Evolutionary conservation across 2,888 invertebrate species (phyloP).

Genomic region (Synergus japonicus): DNA sequence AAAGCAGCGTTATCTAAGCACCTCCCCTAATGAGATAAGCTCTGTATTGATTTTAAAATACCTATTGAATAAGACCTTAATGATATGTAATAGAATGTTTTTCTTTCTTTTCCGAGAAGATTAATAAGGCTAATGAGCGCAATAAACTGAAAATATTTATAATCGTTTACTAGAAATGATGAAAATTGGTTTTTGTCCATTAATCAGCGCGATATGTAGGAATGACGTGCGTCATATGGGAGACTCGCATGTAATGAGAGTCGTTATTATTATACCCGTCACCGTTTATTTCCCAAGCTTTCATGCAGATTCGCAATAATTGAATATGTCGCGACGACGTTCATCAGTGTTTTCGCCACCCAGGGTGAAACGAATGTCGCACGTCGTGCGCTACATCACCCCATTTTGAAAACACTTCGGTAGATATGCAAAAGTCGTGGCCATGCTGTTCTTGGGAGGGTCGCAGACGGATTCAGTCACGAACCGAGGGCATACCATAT

Average conservation of each 20-base stretch:
- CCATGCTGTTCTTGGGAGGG: background rate
- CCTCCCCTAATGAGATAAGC: no score
- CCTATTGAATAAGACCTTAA: no score
- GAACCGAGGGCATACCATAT: background rate
- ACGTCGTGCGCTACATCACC: slow-evolving; percentile 15
- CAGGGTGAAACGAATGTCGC: slow-evolving; percentile 31
- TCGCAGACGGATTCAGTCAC: background rate
- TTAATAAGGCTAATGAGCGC: background rate
- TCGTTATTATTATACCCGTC: background rate
- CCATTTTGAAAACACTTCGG: slow-evolving; percentile 14
- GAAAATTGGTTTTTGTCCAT: background rate
- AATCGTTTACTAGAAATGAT: background rate
- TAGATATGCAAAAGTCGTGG: slow-evolving; percentile 21
- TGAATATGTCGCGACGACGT: slow-evolving; percentile 39
- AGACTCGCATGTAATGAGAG: background rate
- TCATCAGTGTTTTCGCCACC: slow-evolving; percentile 38
- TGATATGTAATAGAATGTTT: no score
- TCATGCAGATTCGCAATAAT: slow-evolving; percentile 36
- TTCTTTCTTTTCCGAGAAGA: background rate
- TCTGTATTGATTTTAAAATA: no score
- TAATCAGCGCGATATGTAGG: slow-evolving; percentile 12
- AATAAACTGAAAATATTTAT: background rate
- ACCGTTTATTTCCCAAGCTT: slow-evolving; percentile 25
- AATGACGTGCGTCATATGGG: background rate
- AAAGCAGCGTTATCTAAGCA: no score